Base-by-base conservation (phyloP, 2,113 vertebrate genomes). In the Eolophus roseicapilla region DNA sequence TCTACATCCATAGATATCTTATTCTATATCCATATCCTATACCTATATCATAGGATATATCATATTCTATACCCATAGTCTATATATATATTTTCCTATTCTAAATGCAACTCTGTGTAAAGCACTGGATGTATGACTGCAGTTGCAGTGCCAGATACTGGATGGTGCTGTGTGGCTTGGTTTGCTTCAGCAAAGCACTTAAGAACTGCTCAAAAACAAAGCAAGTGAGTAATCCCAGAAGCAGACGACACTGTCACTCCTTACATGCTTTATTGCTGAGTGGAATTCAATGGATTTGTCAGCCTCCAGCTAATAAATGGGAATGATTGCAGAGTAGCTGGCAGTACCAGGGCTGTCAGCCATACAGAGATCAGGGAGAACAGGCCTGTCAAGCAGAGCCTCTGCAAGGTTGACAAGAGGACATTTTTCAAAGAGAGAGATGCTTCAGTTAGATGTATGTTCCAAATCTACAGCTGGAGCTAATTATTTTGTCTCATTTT, bases 401-500 rank as follows among this genome's bases (percentile, higher is more conserved):
- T 94, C 92, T 80, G 39, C 55, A 69, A 39, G 2, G 5, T 0
- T 86, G 82, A 83, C 76, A 90, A 68, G 41, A 86, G 64, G 76
- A 83, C 47, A 55, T 87, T 82, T 96, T 94, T 59, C 3, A 44
- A 74, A 76, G 79, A 57, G 67, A 59, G 77, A 35, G 39, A 35
- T 88, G 44, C 59, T 94, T 95, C 52, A 81, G 69, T 60, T 67
- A 91, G 70, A 41, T 28, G 33, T n/a, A 41, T 73, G 49, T 39
- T 96, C 23, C n/a, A 81, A 74, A 77, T 29, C 90, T 74, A 43
- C 79, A 94, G 82, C 94, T 31, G 12, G 76, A 97, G 28, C 18
- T 80, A 86, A 95, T 97, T 92, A 95, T 94, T 96, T 95, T 79
- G 77, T 83, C 80, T 92, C 44, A 33, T 94, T 93, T 82, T 70